These are phyloP conservation scores for Daktulosphaira vitifoliae DNA, from an alignment of 1,140 invertebrate species.

Conservation along the genomic window DNA sequence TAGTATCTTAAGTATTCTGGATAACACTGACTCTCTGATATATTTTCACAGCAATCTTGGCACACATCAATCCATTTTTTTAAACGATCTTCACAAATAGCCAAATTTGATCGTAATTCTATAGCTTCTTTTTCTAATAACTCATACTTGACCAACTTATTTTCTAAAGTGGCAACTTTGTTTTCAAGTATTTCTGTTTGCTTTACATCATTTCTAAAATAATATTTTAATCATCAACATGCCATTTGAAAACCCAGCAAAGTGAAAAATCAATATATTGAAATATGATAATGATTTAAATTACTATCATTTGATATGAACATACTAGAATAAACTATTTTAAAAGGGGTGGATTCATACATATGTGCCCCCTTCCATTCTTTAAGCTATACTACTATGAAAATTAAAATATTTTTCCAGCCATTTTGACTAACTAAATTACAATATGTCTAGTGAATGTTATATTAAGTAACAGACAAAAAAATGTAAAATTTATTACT, in stretches of 20 bases:
- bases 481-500: no score
- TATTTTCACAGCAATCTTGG: constrained; percentile 14
- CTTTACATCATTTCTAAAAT: constrained; percentile 27
- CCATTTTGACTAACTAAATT: no score
- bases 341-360: no score
- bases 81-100: constrained; percentile 20
- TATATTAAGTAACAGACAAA: no score
- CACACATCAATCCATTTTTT: constrained; percentile 26
- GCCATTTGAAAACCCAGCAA: no score
- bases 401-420: no score
- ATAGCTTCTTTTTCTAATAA: constrained; percentile 27
- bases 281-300: background rate
- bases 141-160: constrained; percentile 17
- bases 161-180: constrained; percentile 19
- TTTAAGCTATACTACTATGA: no score
- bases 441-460: no score
- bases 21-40: constrained; percentile 24
- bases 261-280: background rate
- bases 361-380: no score
- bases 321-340: no score
- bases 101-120: constrained; percentile 25
- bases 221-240: no score
- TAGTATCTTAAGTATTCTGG: constrained; percentile 27
- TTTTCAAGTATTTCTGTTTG: constrained; percentile 28
- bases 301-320: no score